phyloP scores from a whole-genome alignment of 2,113 vertebrate species.

The Scytalopus superciliaris region DNA sequence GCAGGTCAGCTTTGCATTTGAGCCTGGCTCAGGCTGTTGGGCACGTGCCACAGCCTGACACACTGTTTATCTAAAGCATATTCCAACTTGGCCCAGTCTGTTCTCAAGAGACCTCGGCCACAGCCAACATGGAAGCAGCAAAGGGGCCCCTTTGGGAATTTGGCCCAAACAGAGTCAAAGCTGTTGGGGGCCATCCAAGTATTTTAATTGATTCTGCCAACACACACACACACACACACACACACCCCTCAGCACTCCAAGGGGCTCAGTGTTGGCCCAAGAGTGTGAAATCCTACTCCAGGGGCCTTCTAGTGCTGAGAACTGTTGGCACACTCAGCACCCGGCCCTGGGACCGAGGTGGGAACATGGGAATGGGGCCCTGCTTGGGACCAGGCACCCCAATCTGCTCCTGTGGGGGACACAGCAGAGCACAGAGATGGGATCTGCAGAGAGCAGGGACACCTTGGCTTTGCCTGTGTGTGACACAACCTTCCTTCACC shows the following conservation, averaged over 20 bases:
- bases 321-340: neutral
- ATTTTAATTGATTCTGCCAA: neutral
- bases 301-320: neutral
- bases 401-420: neutral
- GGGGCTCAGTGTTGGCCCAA: neutral
- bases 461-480: neutral
- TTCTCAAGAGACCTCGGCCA: neutral
- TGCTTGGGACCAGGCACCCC: neutral
- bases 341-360: accelerated
- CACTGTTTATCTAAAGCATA: neutral
- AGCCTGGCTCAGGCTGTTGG: neutral
- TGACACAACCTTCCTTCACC: accelerated
- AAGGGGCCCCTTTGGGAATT: slow-evolving; percentile 7
- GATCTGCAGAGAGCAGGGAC: neutral
- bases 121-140: slow-evolving; percentile 12
- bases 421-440: neutral
- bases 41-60: neutral
- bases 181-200: neutral
- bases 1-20: accelerated
- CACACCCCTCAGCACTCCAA: neutral
- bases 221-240: neutral
- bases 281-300: neutral
- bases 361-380: neutral
- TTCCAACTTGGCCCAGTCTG: neutral
- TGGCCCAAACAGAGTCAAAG: neutral